Base-by-base conservation (phyloP, 1,140 invertebrate genomes). In the Euwallacea similis region DNA sequence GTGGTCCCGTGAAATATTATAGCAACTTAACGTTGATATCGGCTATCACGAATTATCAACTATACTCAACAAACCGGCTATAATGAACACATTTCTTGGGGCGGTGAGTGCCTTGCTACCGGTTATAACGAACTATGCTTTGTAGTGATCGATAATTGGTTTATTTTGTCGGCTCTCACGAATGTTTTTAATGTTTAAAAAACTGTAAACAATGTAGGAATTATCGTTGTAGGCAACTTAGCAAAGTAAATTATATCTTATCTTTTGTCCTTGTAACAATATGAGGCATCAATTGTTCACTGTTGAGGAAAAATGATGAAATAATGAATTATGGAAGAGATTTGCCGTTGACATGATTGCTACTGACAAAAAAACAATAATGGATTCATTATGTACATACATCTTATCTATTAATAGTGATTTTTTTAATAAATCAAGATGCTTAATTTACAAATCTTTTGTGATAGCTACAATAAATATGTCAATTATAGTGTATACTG, bases 1-100 rank as follows among this genome's bases (percentile, higher is more conserved):
- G 1, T 2, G 13, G 46, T 50, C 46, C 46, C 46, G 0, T 50
- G 46, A 13, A 50, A 11, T 6, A 6, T 6, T 50, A 50, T 50
- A 6, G 13, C 9, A 50, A 50, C 6, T 50, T 50, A 50, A 50
- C 46, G 13, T 50, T 50, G 46, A 50, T 50, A 50, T 50, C 46
- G 6, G 46, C 13, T 50, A 50, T 50, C 6, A 13, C 46, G 46
- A 50, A 50, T 6, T 13, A 50, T 50, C 21, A 4, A 33, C 21
- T 33, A 50, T 11, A n/a, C n/a, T 50, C 1, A 50, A 50, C 9
- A 50, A 50, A 50, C 6, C 46, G 13, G 6, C 6, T 50, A 50
- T 50, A 50, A 50, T 50, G 46, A 50, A 50, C 46, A 50, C 46
- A 50, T 50, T 50, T 50, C 13, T 50, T 50, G 46, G 46, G 13